Evolutionary conservation across 2,113 vertebrate genomes (phyloP).

Genomic region (Albula glossodonta): DNA sequence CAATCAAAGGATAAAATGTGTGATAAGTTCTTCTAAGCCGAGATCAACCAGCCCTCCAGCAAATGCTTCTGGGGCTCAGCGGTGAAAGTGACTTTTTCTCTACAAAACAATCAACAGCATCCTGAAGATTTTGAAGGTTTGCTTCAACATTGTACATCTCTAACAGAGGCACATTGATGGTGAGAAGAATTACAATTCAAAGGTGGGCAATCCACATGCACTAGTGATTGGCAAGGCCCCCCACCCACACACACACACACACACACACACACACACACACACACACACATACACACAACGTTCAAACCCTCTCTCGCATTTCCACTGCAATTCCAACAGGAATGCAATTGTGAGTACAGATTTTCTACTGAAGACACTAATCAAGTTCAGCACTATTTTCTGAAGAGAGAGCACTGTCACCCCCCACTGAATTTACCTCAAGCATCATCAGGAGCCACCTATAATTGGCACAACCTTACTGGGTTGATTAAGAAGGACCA

Average conservation of each 20-base stretch:
- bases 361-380: background rate
- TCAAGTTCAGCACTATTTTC: background rate
- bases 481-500: background rate
- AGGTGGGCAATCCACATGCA: background rate
- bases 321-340: background rate
- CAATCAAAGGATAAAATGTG: too few relatives aligned
- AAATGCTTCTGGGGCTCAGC: background rate
- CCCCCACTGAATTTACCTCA: background rate
- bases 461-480: background rate
- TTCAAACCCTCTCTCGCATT: background rate
- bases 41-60: too few relatives aligned
- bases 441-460: background rate
- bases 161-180: background rate
- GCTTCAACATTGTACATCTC: background rate
- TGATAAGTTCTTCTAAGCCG: too few relatives aligned
- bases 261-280: too few relatives aligned
- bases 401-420: background rate
- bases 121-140: background rate
- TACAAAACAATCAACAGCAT: background rate
- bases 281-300: too few relatives aligned
- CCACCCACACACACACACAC: too few relatives aligned
- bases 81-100: background rate
- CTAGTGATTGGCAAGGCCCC: too few relatives aligned
- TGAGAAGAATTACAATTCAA: background rate
- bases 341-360: background rate